Percentiles rank a stretch among this genome's conserved stretches.
These are phyloP conservation scores for Stratiomys singularior DNA, from an alignment of 2,888 invertebrate genomes.

Conservation along the genomic window DNA sequence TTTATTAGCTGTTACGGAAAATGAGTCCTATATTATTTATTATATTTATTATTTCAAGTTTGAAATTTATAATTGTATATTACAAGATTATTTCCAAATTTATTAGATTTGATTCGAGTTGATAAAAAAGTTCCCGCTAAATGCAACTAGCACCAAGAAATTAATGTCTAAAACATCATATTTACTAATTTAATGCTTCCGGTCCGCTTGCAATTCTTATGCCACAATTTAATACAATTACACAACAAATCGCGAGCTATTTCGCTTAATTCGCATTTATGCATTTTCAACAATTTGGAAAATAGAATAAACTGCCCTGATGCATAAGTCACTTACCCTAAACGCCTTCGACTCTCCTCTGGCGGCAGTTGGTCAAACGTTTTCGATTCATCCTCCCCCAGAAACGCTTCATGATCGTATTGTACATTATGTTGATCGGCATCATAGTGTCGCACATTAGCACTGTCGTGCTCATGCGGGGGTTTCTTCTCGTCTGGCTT, in stretches of 20 bases:
- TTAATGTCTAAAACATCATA: no score
- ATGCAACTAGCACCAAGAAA: background rate
- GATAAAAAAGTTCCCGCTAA: no score
- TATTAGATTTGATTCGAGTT: no score
- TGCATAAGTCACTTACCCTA: slow-evolving; percentile 70
- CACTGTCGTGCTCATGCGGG: slow-evolving; percentile 75
- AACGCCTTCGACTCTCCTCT: slow-evolving; percentile 91
- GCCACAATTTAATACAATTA: background rate
- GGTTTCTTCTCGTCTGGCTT: slow-evolving; percentile 77
- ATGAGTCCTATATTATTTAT: no score
- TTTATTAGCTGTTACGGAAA: no score
- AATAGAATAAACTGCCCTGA: background rate
- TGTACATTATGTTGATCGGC: slow-evolving; percentile 86
- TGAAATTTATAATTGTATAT: no score
- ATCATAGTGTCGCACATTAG: slow-evolving; percentile 79
- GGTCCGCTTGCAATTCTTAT: background rate
- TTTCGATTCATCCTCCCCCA: slow-evolving; percentile 93
- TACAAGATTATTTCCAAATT: no score
- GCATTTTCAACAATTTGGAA: slow-evolving; percentile 11
- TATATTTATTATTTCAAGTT: no score
- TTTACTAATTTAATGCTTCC: slow-evolving; percentile 1
- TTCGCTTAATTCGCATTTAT: slow-evolving; percentile 1
- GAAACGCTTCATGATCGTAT: slow-evolving; percentile 97
- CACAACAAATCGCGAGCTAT: background rate
- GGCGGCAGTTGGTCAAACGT: slow-evolving; percentile 94